A percentile compares a stretch with the other conserved stretches of the same genome.
phyloP scores from a whole-genome alignment of 2,113 vertebrate species.

The Dasyprocta punctata region DNA sequence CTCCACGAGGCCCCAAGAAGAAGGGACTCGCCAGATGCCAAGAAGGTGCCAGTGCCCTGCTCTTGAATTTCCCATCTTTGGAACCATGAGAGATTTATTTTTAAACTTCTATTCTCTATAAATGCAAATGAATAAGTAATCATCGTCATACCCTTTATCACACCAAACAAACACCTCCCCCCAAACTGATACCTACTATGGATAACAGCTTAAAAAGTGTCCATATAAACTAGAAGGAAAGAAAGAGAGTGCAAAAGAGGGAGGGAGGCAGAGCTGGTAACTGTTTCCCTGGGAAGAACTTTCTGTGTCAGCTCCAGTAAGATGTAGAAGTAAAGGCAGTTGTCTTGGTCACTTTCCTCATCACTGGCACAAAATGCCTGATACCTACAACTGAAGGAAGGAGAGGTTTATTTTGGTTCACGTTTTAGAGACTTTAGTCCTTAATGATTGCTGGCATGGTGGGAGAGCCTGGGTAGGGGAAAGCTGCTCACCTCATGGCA shows the following conservation, averaged over 20 bases:
- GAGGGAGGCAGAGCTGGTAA: not conserved
- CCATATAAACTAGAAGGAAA: not conserved
- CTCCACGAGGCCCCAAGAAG: not conserved
- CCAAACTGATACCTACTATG: too few species aligned
- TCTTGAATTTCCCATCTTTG: not conserved
- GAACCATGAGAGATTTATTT: not conserved
- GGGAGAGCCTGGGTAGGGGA: not conserved
- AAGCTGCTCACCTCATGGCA: not conserved
- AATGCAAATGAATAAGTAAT: not conserved
- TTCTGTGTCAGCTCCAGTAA: not conserved
- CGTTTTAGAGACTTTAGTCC: not conserved
- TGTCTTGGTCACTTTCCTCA: not conserved
- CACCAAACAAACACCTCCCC: not conserved
- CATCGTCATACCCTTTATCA: not conserved
- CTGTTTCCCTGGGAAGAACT: not conserved
- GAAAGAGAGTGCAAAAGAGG: too few species aligned
- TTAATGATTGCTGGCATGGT: not conserved
- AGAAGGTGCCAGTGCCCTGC: not conserved
- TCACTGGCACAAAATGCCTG: not conserved
- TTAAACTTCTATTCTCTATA: not conserved
- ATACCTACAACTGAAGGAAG: not conserved
- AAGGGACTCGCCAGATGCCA: not conserved
- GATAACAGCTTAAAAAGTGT: not conserved
- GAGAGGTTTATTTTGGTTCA: not conserved
- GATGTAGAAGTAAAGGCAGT: not conserved